These are phyloP conservation scores for Macrosiphum euphorbiae DNA, from an alignment of 2,888 invertebrate genomes.

Conservation along the genomic window DNA sequence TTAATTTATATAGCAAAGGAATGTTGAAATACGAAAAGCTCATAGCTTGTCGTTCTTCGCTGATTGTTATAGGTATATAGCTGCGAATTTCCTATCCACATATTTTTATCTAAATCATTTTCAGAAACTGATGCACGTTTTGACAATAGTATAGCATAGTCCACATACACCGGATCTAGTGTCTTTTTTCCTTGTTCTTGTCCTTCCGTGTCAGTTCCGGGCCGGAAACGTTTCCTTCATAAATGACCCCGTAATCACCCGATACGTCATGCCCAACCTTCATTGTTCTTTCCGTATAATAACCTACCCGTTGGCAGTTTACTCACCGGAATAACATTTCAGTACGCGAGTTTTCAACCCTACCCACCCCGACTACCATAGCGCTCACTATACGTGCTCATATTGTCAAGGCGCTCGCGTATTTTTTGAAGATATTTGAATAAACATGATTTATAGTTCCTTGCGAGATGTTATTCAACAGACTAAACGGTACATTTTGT, in stretches of 20 bases:
- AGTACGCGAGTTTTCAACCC: neutral
- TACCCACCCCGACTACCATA: neutral
- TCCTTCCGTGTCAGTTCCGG: slow-evolving; percentile 38
- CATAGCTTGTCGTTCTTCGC: neutral
- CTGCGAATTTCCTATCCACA: neutral
- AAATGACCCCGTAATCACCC: slow-evolving; percentile 38
- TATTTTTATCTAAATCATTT: neutral
- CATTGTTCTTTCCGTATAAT: slow-evolving; percentile 23
- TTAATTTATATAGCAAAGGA: neutral
- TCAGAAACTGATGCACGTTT: neutral
- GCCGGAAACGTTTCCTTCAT: slow-evolving; percentile 52
- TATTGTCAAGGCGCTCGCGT: neutral
- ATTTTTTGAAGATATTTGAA: slow-evolving; percentile 15
- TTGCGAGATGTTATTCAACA: neutral
- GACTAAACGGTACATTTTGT: slow-evolving; percentile 46
- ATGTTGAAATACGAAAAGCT: neutral
- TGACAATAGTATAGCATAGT: neutral
- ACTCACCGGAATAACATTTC: slow-evolving; percentile 19
- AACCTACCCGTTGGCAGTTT: neutral
- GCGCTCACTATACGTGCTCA: neutral
- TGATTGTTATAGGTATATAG: neutral
- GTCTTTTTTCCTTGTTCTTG: slow-evolving; percentile 32
- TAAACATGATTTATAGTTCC: slow-evolving; percentile 43
- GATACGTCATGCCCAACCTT: neutral
- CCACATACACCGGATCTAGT: slow-evolving; percentile 4